These are phyloP conservation scores for Poecilus cupreus DNA, from an alignment of 2,888 invertebrate genomes.

Conservation along the genomic window DNA sequence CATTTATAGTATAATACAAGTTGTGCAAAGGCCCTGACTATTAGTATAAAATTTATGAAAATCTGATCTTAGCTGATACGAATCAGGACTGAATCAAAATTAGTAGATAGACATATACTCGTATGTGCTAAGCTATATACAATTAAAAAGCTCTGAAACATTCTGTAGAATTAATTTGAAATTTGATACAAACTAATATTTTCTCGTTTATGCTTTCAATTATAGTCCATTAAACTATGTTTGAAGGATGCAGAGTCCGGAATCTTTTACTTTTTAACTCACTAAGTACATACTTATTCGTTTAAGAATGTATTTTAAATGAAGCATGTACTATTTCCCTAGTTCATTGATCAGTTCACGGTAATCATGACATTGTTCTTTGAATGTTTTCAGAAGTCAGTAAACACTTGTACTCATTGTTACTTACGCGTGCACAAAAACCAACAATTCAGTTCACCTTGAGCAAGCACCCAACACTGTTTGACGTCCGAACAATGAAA, in stretches of 20 bases:
- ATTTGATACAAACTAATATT: not conserved
- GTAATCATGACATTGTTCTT: slow-evolving; percentile 6
- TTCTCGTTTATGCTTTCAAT: no score
- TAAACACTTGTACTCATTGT: slow-evolving; percentile 5
- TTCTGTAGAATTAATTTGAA: not conserved
- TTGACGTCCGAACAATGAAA: slow-evolving; percentile 18
- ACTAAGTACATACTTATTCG: no score
- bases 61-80: no score
- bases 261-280: no score
- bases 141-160: not conserved
- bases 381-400: not conserved
- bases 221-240: no score
- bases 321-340: not conserved
- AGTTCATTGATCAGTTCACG: not conserved
- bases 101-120: no score
- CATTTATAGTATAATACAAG: no score
- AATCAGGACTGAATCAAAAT: no score
- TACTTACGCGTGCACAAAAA: slow-evolving; percentile 9
- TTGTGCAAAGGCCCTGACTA: no score
- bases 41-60: no score
- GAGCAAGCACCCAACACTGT: slow-evolving; percentile 16
- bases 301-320: not conserved
- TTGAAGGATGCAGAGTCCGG: no score
- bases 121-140: no score
- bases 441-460: slow-evolving; percentile 44